Percentiles rank a stretch among this genome's conserved stretches.
Evolutionary conservation across 2,888 invertebrate species (phyloP).

Genomic region (Diaprepes abbreviatus): DNA sequence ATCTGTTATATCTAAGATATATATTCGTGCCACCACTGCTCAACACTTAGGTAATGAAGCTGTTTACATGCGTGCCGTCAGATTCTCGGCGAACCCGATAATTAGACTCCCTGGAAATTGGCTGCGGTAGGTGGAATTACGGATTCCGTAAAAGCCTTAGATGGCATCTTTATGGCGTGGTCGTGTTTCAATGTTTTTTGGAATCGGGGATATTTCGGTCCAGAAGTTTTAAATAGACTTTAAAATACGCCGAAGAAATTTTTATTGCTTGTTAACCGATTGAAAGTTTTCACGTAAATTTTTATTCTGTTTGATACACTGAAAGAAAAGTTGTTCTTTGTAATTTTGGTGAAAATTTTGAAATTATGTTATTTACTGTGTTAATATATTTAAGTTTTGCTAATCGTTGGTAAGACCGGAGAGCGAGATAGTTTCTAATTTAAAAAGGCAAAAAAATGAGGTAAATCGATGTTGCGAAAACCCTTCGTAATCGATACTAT

Average conservation of each 20-base stretch:
- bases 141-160: constrained; percentile 16
- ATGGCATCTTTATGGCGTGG: constrained; percentile 27
- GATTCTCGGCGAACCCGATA: constrained; percentile 60
- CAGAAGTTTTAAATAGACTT: constrained; percentile 14
- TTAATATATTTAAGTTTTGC: too few species aligned
- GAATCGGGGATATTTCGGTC: constrained; percentile 2
- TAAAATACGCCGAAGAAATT: not conserved
- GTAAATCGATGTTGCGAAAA: too few species aligned
- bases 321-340: too few species aligned
- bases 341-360: too few species aligned
- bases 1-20: not conserved
- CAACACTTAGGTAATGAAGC: constrained; percentile 62
- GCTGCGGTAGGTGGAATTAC: constrained; percentile 25
- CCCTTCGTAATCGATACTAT: too few species aligned
- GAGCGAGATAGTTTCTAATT: too few species aligned
- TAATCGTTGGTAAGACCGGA: too few species aligned
- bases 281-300: not conserved
- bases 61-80: constrained; percentile 65
- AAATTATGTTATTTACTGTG: too few species aligned
- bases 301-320: too few species aligned
- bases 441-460: too few species aligned
- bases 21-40: constrained; percentile 16
- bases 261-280: not conserved
- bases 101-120: constrained; percentile 54
- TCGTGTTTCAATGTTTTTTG: constrained; percentile 8